Evolutionary conservation across 2,888 invertebrate genomes (phyloP), one percentile per base, ranked within the genome.

Genomic region (Notodonta dromedarius): DNA sequence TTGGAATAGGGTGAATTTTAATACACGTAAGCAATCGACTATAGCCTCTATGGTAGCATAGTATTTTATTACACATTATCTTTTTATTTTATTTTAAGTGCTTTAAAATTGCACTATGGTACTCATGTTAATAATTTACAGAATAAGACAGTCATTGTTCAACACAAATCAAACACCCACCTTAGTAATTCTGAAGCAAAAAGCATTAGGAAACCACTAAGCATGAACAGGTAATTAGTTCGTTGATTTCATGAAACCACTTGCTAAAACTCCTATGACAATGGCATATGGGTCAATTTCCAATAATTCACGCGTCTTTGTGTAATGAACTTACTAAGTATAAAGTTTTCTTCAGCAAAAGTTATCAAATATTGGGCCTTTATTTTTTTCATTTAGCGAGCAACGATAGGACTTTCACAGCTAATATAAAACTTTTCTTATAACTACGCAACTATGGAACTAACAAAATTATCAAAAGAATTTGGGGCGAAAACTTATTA

Each of bases 1-100:
- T 71, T 62, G 61, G 67, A 80, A 79, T 79, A 76, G 88, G 87
- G 88, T 84, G 88, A 83, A 86, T 87, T 82, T 86, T 82, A 85
- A 86, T 84, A 83, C 63, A 69, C 65, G 61, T 57, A 52, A 61
- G 68, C 73, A 71, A 77, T 80, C 70, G 73, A 76, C 74, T 75
- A 66, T 63, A 66, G 60, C 67, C 68, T 66, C 70, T 71, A 67
- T 67, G 67, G 56, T 57, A 53, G 13, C 14, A 48, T 32, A 51
- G 57, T 63, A 65, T 62, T 64, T 67, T 63, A 60, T 61, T 12
- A n/a, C n/a, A 5, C n/a, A n/a, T 5, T 46, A 11, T 9, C 12
- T 12, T 44, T 12, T 44, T n/a, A n/a, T n/a, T n/a, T n/a, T n/a
- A n/a, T n/a, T n/a, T 44, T 44, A 44, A 44, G 13, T 44, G 44